phyloP scores from a whole-genome alignment of 64 coral and sea anemone genomes.

The Montipora foliosa region DNA sequence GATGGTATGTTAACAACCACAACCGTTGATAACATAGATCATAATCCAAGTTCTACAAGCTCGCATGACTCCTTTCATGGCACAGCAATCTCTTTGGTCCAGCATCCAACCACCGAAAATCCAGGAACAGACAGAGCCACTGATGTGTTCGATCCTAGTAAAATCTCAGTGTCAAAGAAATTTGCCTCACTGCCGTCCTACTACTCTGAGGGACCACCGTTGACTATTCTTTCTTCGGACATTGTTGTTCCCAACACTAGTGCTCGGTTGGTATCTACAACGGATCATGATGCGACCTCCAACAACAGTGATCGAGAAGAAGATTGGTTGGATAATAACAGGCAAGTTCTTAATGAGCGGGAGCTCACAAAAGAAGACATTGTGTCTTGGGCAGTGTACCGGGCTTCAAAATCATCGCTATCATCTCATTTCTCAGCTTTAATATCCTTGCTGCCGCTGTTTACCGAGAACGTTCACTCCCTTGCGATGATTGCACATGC shows the following conservation, averaged over 20 bases:
- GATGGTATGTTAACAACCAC: slow-evolving; percentile 41
- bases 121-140: slow-evolving; percentile 34
- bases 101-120: background rate
- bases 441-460: slow-evolving; percentile 73
- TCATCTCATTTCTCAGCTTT: slow-evolving; percentile 56
- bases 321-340: slow-evolving; percentile 49
- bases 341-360: slow-evolving; percentile 34
- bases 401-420: slow-evolving; percentile 59
- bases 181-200: slow-evolving; percentile 25
- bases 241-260: slow-evolving; percentile 51
- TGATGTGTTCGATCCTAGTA: slow-evolving; percentile 21
- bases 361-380: slow-evolving; percentile 46
- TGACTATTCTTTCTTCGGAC: slow-evolving; percentile 41
- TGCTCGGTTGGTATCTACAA: slow-evolving; percentile 22
- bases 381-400: slow-evolving; percentile 79
- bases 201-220: slow-evolving; percentile 36
- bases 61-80: background rate
- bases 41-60: slow-evolving; percentile 42
- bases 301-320: slow-evolving; percentile 9
- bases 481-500: slow-evolving; percentile 58
- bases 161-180: slow-evolving; percentile 6
- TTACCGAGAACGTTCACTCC: slow-evolving; percentile 69
- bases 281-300: no score
- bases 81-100: no score
- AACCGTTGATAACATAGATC: slow-evolving; percentile 40